Evolutionary conservation across 2,797 vertebrate species (phyloP), one percentile per base, ranked within the genome.

Genomic region (Champsocephalus gunnari): DNA sequence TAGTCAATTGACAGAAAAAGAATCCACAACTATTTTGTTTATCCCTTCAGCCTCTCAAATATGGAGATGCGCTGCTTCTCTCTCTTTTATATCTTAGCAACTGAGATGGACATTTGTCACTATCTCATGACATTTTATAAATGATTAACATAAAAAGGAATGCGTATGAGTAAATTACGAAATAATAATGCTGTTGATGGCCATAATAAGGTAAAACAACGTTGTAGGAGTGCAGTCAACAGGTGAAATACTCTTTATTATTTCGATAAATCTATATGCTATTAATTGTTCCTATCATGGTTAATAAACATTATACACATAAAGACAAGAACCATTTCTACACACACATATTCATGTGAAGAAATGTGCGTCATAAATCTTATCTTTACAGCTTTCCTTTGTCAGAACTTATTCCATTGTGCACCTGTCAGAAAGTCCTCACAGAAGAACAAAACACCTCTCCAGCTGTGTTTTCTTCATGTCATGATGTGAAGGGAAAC

Each of bases 391-490:
- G 51, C 56, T 77, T 81, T 69, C 44, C 48, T 66, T 77, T 67
- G 54, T 78, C 44, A 67, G 51, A 71, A 10, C 10, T 4, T 19
- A 48, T 73, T 72, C 85, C 63, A 84, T 92, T 88, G 88, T 91
- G 53, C 70, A 79, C 73, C 60, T 75, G 87, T 87, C 81, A 81
- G 64, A 85, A 84, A 55, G 82, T 80, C 91, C 87, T 87, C 87
- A 82, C 81, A 84, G 69, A 81, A 81, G 80, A 87, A 92, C 84
- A 90, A 91, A 92, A 92, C 90, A 92, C 87, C 48, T 66, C 47
- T 75, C 86, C 92, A 91, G 92, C 92, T 92, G 92, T 86, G 92
- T 89, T 91, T 92, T 91, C 86, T 86, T 92, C 88, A 28, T 28
- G 28, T 28, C 83, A 76, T 10, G 34, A 77, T 59, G 71, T 56